A percentile compares a stretch with the other conserved stretches of the same genome.
Evolutionary conservation across 2,888 invertebrate species (phyloP).

Genomic region (Stenodera caucasica): DNA sequence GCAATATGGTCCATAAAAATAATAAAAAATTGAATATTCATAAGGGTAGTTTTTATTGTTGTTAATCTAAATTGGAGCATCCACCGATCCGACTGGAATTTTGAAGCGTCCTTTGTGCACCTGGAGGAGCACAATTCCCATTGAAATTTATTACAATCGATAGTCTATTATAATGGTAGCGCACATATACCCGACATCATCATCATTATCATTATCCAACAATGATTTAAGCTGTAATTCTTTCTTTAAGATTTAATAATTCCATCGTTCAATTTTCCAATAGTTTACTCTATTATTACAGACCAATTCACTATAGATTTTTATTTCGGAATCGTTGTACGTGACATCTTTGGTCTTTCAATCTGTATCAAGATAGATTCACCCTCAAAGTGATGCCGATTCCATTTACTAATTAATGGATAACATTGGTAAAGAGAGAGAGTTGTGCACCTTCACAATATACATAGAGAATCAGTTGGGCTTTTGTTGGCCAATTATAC

Average conservation of each 20-base stretch:
- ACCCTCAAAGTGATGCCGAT: constrained; percentile 47
- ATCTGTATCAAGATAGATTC: constrained; percentile 31
- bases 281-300: constrained; percentile 1
- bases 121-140: not conserved
- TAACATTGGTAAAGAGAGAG: constrained; percentile 38
- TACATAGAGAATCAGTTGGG: constrained; percentile 26
- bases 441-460: constrained; percentile 11
- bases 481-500: constrained; percentile 51
- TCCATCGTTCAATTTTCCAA: not conserved
- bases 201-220: not conserved
- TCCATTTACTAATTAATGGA: constrained; percentile 45
- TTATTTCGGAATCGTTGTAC: not conserved
- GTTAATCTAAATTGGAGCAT: constrained; percentile 3
- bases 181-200: not conserved
- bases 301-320: constrained; percentile 4
- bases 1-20: constrained; percentile 38
- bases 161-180: not conserved
- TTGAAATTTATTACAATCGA: not conserved
- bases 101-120: too few relatives aligned
- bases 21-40: constrained; percentile 7
- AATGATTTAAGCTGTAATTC: not conserved
- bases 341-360: constrained; percentile 14
- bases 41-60: not conserved
- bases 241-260: not conserved
- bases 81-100: too few relatives aligned